Conservation (phyloP, 2,113 vertebrate species). For the Tylochromis polylepis region DNA sequence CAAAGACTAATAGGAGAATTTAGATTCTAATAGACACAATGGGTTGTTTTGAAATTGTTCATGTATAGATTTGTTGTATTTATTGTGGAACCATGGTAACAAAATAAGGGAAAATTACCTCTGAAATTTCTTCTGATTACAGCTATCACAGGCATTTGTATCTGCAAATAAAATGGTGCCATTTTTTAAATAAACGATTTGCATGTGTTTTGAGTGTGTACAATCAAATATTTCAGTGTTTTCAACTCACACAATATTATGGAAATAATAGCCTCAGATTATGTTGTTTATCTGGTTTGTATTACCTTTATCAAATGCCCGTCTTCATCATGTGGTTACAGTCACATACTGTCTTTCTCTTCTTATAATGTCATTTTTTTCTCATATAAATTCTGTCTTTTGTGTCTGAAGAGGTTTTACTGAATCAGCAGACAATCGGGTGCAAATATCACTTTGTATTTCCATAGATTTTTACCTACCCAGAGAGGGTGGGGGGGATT, state of each 20-base stretch:
- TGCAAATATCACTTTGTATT: neutral
- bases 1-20: conserved; percentile 5
- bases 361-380: neutral
- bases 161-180: neutral
- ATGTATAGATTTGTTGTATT: neutral
- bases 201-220: neutral
- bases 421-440: neutral
- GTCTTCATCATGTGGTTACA: neutral
- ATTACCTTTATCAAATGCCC: neutral
- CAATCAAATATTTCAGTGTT: neutral
- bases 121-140: conserved; percentile 1
- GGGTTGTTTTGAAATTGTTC: neutral
- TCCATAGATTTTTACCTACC: neutral
- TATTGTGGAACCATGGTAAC: neutral
- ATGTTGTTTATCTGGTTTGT: neutral
- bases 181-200: neutral
- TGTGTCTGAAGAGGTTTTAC: neutral
- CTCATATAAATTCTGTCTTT: neutral
- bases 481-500: neutral
- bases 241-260: neutral
- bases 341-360: neutral
- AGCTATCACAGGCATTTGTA: conserved; percentile 18
- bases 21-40: conserved; percentile 11
- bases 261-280: neutral
- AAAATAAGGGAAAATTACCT: conserved; percentile 26